Base-by-base conservation (phyloP, 2,797 vertebrate genomes). In the Gobionotothen gibberifrons region DNA sequence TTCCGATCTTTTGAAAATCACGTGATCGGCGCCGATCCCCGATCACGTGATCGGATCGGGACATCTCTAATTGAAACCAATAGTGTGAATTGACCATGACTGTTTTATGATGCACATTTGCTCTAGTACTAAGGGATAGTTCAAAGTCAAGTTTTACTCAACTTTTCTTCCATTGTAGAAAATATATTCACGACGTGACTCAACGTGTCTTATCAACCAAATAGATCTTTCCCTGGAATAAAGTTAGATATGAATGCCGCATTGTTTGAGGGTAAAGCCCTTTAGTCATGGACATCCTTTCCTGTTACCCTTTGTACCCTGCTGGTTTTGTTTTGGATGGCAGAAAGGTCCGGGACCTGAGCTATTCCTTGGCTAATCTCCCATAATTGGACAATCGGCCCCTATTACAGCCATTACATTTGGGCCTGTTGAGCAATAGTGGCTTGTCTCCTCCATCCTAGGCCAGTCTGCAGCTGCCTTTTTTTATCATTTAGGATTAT, bases 261-360 rank as follows among this genome's bases (percentile, higher is more conserved):
- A 74, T 82, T 87, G 76, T 91, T 86, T 85, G 6, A 46, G 47
- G 58, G 53, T 77, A 58, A 73, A 70, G 57, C 72, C 42, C 68
- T 82, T 83, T 60, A 69, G 64, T 42, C 75, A 52, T 57, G 72
- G 67, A 69, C 67, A 56, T 83, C 72, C 71, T 78, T 83, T 81
- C 85, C 81, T 79, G 83, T 77, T 78, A 54, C 65, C 55, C 79
- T 89, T 89, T 85, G 85, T 75, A 84, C 74, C 84, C 75, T 82
- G 89, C 79, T 89, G 89, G 53, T 78, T 90, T 89, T 91, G 89
- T 91, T 92, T 88, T 93, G 84, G 77, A 90, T 90, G 85, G 81
- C 82, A 85, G 73, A 76, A 77, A 74, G 63, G 75, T 85, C 72
- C 82, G 42, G 78, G 84, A 87, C 88, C 78, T 81, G 69, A 87